phyloP scores from a whole-genome alignment of 2,888 invertebrate species.

The Neoaliturus tenellus region DNA sequence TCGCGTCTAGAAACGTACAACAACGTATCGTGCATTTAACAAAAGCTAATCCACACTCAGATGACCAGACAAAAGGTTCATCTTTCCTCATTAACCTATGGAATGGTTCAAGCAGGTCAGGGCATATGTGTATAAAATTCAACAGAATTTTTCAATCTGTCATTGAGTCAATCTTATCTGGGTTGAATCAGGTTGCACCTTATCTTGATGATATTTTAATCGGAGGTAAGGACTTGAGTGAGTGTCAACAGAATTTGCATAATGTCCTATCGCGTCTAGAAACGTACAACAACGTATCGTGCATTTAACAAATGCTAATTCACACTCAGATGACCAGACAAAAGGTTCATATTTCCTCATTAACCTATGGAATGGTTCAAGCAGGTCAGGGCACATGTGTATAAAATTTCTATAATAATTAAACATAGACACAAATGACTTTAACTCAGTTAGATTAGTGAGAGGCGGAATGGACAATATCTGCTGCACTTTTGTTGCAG shows the following conservation, averaged over 20 bases:
- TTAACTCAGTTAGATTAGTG: constrained; percentile 14
- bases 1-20: background rate
- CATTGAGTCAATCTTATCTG: too few relatives aligned
- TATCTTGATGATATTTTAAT: too few relatives aligned
- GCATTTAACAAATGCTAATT: background rate
- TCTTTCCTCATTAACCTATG: constrained; percentile 37
- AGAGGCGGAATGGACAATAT: constrained; percentile 24
- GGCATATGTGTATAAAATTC: constrained; percentile 41
- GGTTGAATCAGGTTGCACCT: too few relatives aligned
- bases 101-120: background rate
- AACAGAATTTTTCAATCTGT: too few relatives aligned
- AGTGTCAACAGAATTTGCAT: too few relatives aligned
- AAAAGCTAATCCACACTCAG: constrained; percentile 30
- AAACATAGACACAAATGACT: background rate
- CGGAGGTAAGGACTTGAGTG: too few relatives aligned
- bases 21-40: too few relatives aligned
- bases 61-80: constrained; percentile 33
- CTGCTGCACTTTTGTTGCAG: constrained; percentile 35
- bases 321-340: too few relatives aligned
- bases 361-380: too few relatives aligned
- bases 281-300: constrained; percentile 15
- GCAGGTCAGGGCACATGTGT: too few relatives aligned
- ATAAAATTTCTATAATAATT: constrained; percentile 39
- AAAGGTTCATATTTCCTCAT: too few relatives aligned
- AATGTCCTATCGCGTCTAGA: background rate